A percentile compares a stretch with the other conserved stretches of the same genome.
Conservation (phyloP, 2,113 vertebrate species). For the Notiomystis cincta region DNA sequence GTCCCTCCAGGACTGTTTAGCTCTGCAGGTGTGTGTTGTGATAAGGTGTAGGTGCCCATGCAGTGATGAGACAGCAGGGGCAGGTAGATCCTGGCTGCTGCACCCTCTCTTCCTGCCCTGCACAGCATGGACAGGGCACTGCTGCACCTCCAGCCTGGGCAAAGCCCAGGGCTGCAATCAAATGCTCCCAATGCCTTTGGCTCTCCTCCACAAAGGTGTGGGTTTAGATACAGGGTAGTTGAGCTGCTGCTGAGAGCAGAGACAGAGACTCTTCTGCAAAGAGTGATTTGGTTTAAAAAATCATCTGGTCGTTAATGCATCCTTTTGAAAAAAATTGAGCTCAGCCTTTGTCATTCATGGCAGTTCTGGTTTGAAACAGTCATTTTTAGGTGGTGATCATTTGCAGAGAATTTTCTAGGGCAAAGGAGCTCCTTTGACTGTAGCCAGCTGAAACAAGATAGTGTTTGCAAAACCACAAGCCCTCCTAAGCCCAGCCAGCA, state of each 20-base stretch:
- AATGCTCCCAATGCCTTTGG: not conserved
- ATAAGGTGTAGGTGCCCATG: not conserved
- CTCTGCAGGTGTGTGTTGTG: not conserved
- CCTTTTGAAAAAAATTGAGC: not conserved
- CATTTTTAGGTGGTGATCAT: rapidly evolving
- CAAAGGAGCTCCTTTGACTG: not conserved
- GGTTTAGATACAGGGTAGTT: not conserved
- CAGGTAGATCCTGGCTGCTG: not conserved
- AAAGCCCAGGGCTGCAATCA: not conserved
- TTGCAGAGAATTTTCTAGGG: not conserved
- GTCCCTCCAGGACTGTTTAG: not conserved
- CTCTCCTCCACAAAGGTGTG: not conserved
- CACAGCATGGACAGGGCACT: rapidly evolving
- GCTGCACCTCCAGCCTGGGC: not conserved
- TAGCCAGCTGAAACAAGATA: rapidly evolving
- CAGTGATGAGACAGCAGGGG: rapidly evolving
- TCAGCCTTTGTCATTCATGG: not conserved
- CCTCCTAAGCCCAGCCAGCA: not conserved
- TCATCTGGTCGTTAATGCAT: rapidly evolving
- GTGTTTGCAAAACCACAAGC: not conserved
- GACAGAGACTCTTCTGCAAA: not conserved
- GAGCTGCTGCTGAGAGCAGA: not conserved
- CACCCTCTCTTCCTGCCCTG: not conserved
- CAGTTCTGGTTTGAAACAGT: not conserved
- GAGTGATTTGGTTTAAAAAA: not conserved